These are phyloP conservation scores for Tenebrio molitor DNA, from an alignment of 1,140 invertebrate species.

Conservation along the genomic window DNA sequence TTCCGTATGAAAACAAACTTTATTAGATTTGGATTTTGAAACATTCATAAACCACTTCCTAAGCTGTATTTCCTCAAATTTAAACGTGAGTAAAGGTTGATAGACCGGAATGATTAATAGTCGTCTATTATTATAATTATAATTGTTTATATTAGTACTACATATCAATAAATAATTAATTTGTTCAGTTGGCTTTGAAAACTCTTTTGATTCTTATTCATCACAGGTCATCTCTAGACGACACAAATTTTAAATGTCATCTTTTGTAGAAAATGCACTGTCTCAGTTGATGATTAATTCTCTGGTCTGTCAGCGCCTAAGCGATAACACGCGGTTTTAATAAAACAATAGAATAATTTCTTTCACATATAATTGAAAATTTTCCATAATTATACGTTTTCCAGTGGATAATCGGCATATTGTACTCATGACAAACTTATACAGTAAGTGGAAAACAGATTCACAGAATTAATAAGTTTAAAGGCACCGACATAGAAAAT, in stretches of 20 bases:
- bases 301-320: not conserved
- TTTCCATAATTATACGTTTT: too few species aligned
- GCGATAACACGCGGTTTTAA: not conserved
- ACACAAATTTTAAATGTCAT: not conserved
- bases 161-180: not conserved
- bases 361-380: not conserved
- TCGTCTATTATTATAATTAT: not conserved
- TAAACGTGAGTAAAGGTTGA: not conserved
- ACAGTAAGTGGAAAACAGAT: too few species aligned
- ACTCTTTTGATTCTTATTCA: too few species aligned
- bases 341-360: not conserved
- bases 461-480: too few species aligned
- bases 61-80: not conserved
- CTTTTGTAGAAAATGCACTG: not conserved
- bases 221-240: too few species aligned
- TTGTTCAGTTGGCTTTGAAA: too few species aligned
- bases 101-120: conserved; percentile 13
- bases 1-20: conserved; percentile 15
- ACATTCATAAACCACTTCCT: conserved; percentile 21
- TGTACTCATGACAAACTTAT: too few species aligned
- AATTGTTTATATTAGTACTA: not conserved
- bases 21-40: conserved; percentile 15
- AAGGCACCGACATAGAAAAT: too few species aligned
- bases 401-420: too few species aligned
- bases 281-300: not conserved